Evolutionary conservation across 1,140 invertebrate genomes (phyloP).

Genomic region (Apolygus lucorum): DNA sequence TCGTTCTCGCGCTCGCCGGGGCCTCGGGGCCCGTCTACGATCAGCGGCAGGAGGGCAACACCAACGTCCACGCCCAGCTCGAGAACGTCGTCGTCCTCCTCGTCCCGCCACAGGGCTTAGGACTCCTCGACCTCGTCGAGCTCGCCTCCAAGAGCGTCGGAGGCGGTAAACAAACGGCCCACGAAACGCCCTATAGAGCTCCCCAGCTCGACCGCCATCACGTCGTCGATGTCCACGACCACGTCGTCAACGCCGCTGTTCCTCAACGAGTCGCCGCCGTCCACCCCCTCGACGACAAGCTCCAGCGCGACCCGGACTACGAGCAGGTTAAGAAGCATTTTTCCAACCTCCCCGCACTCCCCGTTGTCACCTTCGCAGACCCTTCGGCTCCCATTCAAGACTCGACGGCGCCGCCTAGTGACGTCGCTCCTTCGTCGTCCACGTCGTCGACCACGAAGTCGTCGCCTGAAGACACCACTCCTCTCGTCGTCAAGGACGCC

Average conservation of each 20-base stretch:
- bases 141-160: not conserved
- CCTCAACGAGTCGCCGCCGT: not conserved
- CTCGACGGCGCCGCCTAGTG: not conserved
- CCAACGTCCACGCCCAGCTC: conserved; percentile 41
- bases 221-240: not conserved
- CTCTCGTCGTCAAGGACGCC: not conserved
- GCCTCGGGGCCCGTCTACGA: conserved; percentile 35
- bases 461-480: not conserved
- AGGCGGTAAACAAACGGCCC: not conserved
- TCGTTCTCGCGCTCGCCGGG: not conserved
- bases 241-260: not conserved
- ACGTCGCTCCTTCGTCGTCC: not conserved
- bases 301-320: conserved; percentile 10
- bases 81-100: conserved; percentile 41
- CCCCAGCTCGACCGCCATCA: not conserved
- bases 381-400: not conserved
- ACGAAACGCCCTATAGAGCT: not conserved
- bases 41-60: conserved; percentile 42
- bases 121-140: not conserved
- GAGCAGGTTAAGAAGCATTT: conserved; percentile 2
- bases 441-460: not conserved
- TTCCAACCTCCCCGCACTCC: not conserved
- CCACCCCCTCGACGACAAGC: not conserved
- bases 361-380: not conserved
- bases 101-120: conserved; percentile 1